Evolutionary conservation across 2,113 vertebrate species (phyloP).

Genomic region (Scortum barcoo): DNA sequence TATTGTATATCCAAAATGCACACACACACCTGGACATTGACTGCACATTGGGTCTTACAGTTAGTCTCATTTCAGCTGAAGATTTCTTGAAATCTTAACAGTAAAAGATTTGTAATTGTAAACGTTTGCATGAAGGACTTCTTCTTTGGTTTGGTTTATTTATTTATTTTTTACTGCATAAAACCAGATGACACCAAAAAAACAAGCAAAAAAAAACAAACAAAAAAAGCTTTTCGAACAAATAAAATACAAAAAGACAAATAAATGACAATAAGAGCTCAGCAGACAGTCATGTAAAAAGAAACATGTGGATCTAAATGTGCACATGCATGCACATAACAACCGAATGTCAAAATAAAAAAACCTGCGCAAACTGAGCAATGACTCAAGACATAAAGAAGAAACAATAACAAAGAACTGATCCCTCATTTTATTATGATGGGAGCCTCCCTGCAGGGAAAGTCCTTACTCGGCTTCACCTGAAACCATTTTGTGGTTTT

Average conservation of each 20-base stretch:
- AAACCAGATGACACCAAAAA: neutral
- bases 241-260: neutral
- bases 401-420: neutral
- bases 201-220: neutral
- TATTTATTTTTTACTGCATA: neutral
- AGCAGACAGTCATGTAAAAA: neutral
- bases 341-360: neutral
- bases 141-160: neutral
- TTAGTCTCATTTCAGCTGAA: neutral
- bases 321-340: neutral
- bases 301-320: neutral
- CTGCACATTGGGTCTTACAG: no score
- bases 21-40: no score
- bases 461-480: constrained; percentile 58
- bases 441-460: constrained; percentile 43
- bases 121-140: neutral
- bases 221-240: neutral
- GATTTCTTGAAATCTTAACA: neutral
- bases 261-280: neutral
- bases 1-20: neutral
- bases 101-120: neutral
- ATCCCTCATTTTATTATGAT: neutral
- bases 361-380: neutral
- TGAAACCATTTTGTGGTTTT: constrained; percentile 72
- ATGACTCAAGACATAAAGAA: neutral